Base-by-base conservation (phyloP, 1,140 invertebrate species). In the Copidosoma floridanum region DNA sequence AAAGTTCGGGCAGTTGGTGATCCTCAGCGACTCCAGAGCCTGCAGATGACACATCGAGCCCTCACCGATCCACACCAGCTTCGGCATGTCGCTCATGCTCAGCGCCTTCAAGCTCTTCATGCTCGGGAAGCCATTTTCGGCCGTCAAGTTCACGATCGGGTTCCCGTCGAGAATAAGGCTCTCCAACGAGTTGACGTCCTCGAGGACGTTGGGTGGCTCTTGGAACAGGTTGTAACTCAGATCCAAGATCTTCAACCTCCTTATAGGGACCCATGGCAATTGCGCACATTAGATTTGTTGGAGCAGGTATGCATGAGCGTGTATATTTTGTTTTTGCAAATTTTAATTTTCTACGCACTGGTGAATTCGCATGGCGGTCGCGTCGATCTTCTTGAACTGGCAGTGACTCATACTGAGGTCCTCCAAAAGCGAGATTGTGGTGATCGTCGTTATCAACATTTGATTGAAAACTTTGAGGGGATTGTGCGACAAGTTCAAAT, bases 331-430 rank as follows among this genome's bases (percentile, higher is more conserved):
- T n/a, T n/a, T n/a, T n/a, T n/a, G n/a, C n/a, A n/a, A n/a, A n/a
- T n/a, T n/a, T n/a, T n/a, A n/a, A n/a, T n/a, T n/a, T n/a, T n/a
- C n/a, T n/a, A n/a, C n/a, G n/a, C n/a, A n/a, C n/a, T n/a, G n/a
- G n/a, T n/a, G n/a, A n/a, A n/a, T n/a, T n/a, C n/a, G n/a, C n/a
- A n/a, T n/a, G n/a, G n/a, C n/a, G n/a, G n/a, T n/a, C n/a, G n/a
- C n/a, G n/a, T n/a, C n/a, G n/a, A 62, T 12, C n/a, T 52, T 47
- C n/a, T 74, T 75, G 1, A 93, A 67, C 47, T 83, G 71, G 43
- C 89, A 90, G 50, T 85, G 81, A 0, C 87, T 85, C 65, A 93
- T 73, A 68, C 89, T 83, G 20, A 92, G 76, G 11, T 85, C 79
- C 82, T 89, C 87, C n/a, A 94, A 75, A 62, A 80, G 74, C 1